Evolutionary conservation across 1,140 invertebrate genomes (phyloP).

Genomic region (Drosophila orena): DNA sequence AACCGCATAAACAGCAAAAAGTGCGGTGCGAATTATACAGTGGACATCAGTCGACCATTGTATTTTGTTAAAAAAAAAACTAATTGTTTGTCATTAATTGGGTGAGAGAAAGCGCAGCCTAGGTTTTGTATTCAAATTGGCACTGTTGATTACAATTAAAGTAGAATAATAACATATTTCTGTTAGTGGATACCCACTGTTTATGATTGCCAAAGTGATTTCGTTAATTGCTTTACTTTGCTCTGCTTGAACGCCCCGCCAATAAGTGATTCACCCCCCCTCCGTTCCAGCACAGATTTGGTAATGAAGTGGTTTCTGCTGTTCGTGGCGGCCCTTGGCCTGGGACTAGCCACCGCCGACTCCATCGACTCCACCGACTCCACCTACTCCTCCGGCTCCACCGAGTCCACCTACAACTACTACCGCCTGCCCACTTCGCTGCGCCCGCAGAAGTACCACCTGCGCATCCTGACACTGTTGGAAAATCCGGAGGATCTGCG

Average conservation of each 20-base stretch:
- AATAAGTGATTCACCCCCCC: conserved; percentile 5
- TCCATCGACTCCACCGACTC: neutral
- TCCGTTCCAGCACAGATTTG: conserved; percentile 27
- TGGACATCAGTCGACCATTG: conserved; percentile 14
- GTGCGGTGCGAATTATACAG: conserved; percentile 44
- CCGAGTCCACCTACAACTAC: conserved; percentile 50
- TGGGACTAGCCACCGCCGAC: conserved; percentile 31
- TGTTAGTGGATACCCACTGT: conserved; percentile 8
- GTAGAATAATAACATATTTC: neutral
- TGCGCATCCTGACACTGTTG: conserved; percentile 87
- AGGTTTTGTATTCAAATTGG: too few relatives aligned
- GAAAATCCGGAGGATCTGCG: conserved; percentile 87
- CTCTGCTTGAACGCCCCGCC: conserved; percentile 19
- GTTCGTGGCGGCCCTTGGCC: conserved; percentile 52
- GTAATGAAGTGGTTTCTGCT: conserved; percentile 61
- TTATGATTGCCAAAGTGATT: conserved; percentile 48
- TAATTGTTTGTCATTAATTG: neutral
- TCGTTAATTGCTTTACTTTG: conserved; percentile 57
- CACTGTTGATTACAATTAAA: neutral
- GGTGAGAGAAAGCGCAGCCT: neutral
- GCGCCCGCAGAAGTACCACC: conserved; percentile 89
- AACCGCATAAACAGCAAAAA: conserved; percentile 20
- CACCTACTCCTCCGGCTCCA: conserved; percentile 2
- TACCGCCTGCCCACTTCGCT: conserved; percentile 89
- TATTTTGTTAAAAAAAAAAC: neutral